Evolutionary conservation across 2,113 vertebrate genomes (phyloP).

Genomic region (Myotis brandtii): DNA sequence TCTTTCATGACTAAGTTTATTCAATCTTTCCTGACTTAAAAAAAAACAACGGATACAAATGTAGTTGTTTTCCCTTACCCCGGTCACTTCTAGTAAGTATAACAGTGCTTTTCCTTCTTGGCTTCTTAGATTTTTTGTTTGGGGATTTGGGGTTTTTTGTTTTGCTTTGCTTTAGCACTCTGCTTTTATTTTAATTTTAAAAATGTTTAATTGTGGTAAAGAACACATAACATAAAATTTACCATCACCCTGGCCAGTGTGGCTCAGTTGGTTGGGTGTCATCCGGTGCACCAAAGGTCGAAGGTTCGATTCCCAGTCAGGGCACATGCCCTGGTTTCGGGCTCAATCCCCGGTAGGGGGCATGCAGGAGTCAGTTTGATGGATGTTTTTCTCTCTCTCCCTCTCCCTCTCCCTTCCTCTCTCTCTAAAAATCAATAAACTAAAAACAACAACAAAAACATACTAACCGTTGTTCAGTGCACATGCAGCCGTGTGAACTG

Average conservation of each 20-base stretch:
- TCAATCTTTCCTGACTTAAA: background rate
- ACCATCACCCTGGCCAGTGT: no score
- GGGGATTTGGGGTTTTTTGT: background rate
- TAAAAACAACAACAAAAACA: background rate
- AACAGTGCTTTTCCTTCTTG: background rate
- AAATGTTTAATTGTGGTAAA: background rate
- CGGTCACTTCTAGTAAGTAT: background rate
- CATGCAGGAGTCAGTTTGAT: background rate
- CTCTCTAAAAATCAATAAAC: background rate
- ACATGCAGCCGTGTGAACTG: background rate
- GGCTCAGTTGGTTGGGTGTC: no score
- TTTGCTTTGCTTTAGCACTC: background rate
- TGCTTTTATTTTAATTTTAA: background rate
- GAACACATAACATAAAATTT: background rate
- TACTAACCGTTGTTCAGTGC: background rate
- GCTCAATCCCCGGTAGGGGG: no score
- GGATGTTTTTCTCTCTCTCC: background rate
- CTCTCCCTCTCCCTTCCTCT: background rate
- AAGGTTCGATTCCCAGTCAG: no score
- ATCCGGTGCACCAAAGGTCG: no score
- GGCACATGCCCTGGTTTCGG: no score
- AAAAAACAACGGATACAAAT: background rate
- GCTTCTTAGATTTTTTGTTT: background rate
- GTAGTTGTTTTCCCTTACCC: background rate
- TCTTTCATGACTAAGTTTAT: background rate